Conservation (phyloP, 2,113 vertebrate genomes). For the Mesembrinibis cayennensis region DNA sequence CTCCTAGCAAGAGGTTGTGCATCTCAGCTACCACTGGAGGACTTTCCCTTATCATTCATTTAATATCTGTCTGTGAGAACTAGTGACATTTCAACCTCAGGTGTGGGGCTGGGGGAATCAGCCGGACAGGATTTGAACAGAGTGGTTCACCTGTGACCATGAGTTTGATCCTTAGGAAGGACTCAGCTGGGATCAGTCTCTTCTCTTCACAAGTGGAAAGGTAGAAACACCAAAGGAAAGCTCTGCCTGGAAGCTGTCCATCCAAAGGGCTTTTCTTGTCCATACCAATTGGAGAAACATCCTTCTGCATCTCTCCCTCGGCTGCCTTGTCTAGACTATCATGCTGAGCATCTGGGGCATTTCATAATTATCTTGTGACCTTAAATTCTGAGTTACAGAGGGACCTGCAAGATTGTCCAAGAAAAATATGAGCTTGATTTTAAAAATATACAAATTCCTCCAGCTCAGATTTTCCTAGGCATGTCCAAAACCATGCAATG, state of each 20-base stretch:
- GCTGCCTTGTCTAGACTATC: neutral
- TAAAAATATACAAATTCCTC: neutral
- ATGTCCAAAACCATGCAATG: neutral
- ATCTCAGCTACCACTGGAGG: neutral
- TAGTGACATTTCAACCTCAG: neutral
- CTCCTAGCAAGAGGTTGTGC: neutral
- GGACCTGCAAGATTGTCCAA: neutral
- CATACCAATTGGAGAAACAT: neutral
- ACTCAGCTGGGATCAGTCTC: neutral
- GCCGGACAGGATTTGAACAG: neutral
- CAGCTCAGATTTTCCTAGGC: neutral
- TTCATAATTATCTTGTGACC: neutral
- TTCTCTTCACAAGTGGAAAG: neutral
- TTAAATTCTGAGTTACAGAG: neutral
- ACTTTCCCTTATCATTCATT: neutral
- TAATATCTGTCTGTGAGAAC: neutral
- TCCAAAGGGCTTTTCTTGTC: neutral
- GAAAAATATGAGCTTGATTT: neutral
- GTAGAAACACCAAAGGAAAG: neutral
- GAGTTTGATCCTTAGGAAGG: neutral
- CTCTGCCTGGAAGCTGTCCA: neutral
- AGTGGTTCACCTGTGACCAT: neutral
- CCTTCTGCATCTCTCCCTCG: neutral
- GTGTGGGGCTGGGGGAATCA: neutral
- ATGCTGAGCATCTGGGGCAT: neutral